Conservation (phyloP, 2,113 vertebrate genomes). For the Trematocara unimaculatum region DNA sequence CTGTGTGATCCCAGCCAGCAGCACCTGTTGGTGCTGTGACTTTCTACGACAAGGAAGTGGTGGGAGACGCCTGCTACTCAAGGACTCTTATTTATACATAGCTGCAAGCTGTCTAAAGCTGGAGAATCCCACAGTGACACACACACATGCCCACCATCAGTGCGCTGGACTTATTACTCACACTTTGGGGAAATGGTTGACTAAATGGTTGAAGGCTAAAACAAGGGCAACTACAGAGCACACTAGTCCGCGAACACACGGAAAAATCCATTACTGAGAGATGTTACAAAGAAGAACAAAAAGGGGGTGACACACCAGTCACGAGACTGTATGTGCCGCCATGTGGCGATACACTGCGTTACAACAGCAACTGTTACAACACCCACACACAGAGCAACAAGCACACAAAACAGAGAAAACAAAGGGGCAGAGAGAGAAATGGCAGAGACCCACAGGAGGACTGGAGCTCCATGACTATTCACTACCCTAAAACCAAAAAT, state of each 20-base stretch:
- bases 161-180: neutral
- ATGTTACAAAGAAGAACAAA: neutral
- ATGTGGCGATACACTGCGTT: neutral
- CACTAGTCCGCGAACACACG: neutral
- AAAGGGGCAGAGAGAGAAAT: neutral
- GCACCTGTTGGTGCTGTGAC: constrained; percentile 25
- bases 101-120: neutral
- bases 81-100: constrained; percentile 33
- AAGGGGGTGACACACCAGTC: neutral
- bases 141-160: neutral
- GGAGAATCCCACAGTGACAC: neutral
- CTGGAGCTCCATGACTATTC: neutral
- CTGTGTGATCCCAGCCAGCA: constrained; percentile 24
- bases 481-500: neutral
- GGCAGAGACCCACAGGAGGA: neutral
- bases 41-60: neutral
- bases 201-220: neutral
- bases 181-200: neutral
- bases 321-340: neutral
- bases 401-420: neutral
- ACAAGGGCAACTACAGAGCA: neutral
- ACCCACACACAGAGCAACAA: neutral
- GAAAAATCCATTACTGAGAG: neutral
- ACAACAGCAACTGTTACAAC: neutral
- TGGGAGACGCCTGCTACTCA: constrained; percentile 36